Evolutionary conservation across 2,797 vertebrate species (phyloP), one percentile per base, ranked within the genome.

Genomic region (Leptoclinus maculatus): DNA sequence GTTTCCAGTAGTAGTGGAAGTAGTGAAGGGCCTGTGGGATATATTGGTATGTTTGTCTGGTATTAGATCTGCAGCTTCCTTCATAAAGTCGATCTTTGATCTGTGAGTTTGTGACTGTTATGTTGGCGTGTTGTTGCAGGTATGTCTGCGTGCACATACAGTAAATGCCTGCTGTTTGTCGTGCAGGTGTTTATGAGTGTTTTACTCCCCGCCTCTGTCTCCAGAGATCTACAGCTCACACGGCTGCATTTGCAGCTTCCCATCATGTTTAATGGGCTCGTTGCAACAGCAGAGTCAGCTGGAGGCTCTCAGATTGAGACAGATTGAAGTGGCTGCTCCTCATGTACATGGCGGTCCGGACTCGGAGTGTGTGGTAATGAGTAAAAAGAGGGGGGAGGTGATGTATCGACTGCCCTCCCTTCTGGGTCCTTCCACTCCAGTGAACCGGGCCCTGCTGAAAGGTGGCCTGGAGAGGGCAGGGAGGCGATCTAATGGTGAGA

Each of bases 311-410:
- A 43, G 66, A 84, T 75, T 76, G 78, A 86, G 76, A 82, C 82
- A n/a, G 84, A 87, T 80, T 71, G 39, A 82, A 81, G 73, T 47
- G 76, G 68, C 82, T 59, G 65, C 76, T 58, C 57, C 70, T 78
- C 74, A 36, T 72, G 74, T 67, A 43, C 58, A 64, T 75, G 66
- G 66, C n/a, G 10, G 63, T 59, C 4, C 13, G 14, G 47, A 27
- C 53, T 54, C 11, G 2, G 14, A 63, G 70, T 41, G 60, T 7
- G 64, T 23, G 66, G 60, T 80, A 85, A 86, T 80, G 84, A 82
- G 78, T 68, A 16, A 62, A 51, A 60, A 17, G 27, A 25, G 11
- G 16, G 5, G 62, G 21, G 68, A 14, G 14, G 49, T 63, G 70
- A 80, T 82, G 69, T 71, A 75, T 77, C 39, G 47, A 67, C 71